Base-by-base conservation (phyloP, 2,888 invertebrate genomes). In the Syrista parreyssii region DNA sequence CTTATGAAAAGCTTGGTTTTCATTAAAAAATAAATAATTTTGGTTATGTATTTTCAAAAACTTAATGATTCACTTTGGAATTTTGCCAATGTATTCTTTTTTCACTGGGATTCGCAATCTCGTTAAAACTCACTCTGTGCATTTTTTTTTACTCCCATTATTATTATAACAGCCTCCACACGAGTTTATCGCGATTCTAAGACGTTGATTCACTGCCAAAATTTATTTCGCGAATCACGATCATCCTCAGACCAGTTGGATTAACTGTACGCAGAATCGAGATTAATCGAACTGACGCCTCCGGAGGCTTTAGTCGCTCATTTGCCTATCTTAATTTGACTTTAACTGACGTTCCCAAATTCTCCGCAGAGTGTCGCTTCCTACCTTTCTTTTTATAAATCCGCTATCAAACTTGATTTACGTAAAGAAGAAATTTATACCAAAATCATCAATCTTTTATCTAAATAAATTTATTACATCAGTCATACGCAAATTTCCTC, bases 221-320 rank as follows among this genome's bases (percentile, higher is more conserved):
- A 79, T 81, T 55, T 55, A 55, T 6, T 55, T 23, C 23, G 55
- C 15, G 9, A 55, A 55, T 23, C 55, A 55, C 55, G 23, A 55
- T 55, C 55, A 55, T 55, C 55, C 55, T 23, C 55, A 0, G 9
- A 55, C 55, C 55, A 55, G 55, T 55, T 55, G 23, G 6, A 55
- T 55, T 55, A 55, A 55, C 55, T 3, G 55, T 55, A 55, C 23
- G 55, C 55, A 55, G 74, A 68, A 73, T 80, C 33, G 75, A 68
- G 75, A 78, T 83, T 82, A 82, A 83, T 79, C 78, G 78, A 76
- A 77, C 35, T 69, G 76, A 78, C 74, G 69, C 77, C 77, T 79
- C 74, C 30, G 36, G 75, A 72, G 55, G 23, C n/a, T 15, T 55
- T 55, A 23, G 23, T 55, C 6, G 23, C 55, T 40, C 6, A 23